Conservation (phyloP, 2,888 invertebrate genomes). For the Suillia variegata region DNA sequence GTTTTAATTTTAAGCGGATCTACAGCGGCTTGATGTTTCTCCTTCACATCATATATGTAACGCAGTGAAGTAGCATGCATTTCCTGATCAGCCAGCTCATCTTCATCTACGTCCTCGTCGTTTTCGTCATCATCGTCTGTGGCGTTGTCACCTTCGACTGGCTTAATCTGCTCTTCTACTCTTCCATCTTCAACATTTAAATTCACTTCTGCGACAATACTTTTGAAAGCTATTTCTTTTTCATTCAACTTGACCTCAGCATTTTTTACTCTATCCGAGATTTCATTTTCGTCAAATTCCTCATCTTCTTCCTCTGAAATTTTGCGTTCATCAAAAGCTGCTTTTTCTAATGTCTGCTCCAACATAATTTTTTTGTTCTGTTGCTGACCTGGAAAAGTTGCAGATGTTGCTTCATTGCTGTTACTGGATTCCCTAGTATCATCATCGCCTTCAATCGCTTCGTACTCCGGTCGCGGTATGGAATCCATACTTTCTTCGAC, state of each 20-base stretch:
- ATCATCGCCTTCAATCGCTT: constrained; percentile 40
- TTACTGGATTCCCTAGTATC: background rate
- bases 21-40: too few species aligned
- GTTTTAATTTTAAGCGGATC: constrained; percentile 1
- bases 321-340: constrained; percentile 10
- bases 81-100: constrained; percentile 10
- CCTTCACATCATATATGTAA: too few species aligned
- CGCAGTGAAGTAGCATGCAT: too few species aligned
- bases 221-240: too few species aligned
- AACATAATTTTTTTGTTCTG: too few species aligned
- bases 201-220: too few species aligned
- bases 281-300: background rate
- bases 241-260: too few species aligned
- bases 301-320: constrained; percentile 13
- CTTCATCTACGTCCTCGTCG: constrained; percentile 23
- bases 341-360: too few species aligned
- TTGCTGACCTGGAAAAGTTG: background rate
- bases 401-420: constrained; percentile 33
- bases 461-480: constrained; percentile 51
- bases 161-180: too few species aligned
- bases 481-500: constrained; percentile 47
- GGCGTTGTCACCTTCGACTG: too few species aligned
- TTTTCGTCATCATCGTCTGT: background rate
- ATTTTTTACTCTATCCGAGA: too few species aligned
- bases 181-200: too few species aligned